Conservation (phyloP, 2,797 vertebrate species). For the Syncerus caffer region DNA sequence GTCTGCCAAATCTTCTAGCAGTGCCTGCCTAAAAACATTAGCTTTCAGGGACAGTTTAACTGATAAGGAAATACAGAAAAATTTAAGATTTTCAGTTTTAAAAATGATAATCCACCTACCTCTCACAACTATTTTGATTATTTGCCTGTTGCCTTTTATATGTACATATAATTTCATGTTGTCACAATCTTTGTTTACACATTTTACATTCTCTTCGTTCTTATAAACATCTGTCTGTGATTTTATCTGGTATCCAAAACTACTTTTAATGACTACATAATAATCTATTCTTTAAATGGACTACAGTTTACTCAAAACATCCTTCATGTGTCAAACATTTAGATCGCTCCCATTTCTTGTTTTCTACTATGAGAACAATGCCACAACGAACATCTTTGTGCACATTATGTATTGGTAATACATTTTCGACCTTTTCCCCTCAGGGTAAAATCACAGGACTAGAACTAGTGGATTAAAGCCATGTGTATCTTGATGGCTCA, state of each 20-base stretch:
- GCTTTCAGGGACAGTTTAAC: background rate
- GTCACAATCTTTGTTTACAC: background rate
- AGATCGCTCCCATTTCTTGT: background rate
- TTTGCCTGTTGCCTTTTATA: background rate
- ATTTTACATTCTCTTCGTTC: background rate
- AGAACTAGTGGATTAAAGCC: background rate
- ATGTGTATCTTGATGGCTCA: background rate
- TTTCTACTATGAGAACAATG: background rate
- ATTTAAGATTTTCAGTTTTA: background rate
- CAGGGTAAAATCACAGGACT: background rate
- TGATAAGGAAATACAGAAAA: background rate
- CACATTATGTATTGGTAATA: background rate
- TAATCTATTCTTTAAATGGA: background rate
- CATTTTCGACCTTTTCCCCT: background rate
- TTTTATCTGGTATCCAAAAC: background rate
- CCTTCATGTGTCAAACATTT: background rate
- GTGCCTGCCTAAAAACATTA: background rate
- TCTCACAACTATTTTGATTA: background rate
- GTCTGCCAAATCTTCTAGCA: background rate
- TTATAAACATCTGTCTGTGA: background rate
- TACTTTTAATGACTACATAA: background rate
- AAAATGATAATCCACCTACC: background rate
- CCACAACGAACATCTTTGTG: background rate
- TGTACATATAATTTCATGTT: background rate
- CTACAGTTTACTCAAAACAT: background rate